Evolutionary conservation across 2,888 invertebrate species (phyloP), one percentile per base, ranked within the genome.

Genomic region (Drosophila algonquin): DNA sequence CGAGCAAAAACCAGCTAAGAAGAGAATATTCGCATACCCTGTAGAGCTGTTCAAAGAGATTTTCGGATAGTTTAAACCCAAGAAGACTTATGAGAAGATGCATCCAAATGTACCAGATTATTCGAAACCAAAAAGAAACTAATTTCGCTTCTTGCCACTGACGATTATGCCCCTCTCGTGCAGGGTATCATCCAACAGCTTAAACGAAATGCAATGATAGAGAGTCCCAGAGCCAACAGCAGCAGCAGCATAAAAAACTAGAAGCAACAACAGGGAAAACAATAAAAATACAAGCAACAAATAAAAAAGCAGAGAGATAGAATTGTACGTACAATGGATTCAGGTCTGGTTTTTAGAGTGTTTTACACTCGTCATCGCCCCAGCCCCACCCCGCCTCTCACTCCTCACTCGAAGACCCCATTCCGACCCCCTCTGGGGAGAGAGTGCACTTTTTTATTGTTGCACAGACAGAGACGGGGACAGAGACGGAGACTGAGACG

Each of bases 161-260:
- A 30, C 40, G 40, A 7, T 40, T 6, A 40, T 40, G 2, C 40
- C n/a, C 40, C n/a, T n/a, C 14, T 1, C 40, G 40, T 1, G n/a
- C 40, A 40, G 40, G 40, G 40, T 40, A 40, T 40, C 14, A 40
- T 14, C n/a, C 40, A 73, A 61, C 69, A 74, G 73, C 71, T 72
- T 61, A 77, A 79, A 77, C 85, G 85, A 85, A 83, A 82, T 85
- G 85, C 82, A 83, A 83, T 82, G 83, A 77, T 76, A 77, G 63
- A 73, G 73, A 67, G 55, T 63, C 55, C 50, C 47, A 47, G n/a
- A 69, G 60, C 48, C 61, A 50, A 30, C 56, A 63, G 60, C 56
- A 61, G 24, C 59, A 53, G 40, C 45, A 59, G 55, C 56, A 64
- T 51, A 72, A 61, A 71, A 73, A 76, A 77, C 60, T 67, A 58